These are phyloP conservation scores for Gymnocephalus cernua DNA, from an alignment of 2,113 vertebrate genomes.

Conservation along the genomic window DNA sequence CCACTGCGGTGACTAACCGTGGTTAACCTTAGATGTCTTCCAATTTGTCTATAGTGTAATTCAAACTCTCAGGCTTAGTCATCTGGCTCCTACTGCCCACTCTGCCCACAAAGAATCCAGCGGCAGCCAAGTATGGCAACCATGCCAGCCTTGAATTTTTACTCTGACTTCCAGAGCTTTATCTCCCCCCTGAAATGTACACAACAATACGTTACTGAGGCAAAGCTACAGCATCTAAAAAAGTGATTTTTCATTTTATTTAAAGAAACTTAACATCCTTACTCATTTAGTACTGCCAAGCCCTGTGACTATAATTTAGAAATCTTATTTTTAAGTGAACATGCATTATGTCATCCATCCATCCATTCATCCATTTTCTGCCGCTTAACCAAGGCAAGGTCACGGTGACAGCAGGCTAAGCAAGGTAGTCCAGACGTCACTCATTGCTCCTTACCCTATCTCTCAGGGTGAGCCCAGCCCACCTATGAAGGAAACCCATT, in stretches of 20 bases:
- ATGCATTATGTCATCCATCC: not conserved
- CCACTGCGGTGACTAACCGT: conserved; percentile 49
- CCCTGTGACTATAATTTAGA: not conserved
- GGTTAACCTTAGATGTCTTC: conserved; percentile 59
- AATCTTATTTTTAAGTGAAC: not conserved
- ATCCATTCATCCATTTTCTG: not conserved
- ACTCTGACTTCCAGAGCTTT: conserved; percentile 16
- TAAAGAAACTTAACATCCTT: not conserved
- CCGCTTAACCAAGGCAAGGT: not conserved
- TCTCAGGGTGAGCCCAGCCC: not conserved
- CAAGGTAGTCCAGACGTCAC: not conserved
- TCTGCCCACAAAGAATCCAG: conserved; percentile 50
- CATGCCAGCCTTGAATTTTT: conserved; percentile 18
- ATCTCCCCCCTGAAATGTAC: not conserved
- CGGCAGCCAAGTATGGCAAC: conserved; percentile 11
- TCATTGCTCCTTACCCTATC: not conserved
- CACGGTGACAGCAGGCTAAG: not conserved
- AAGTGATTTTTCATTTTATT: not conserved
- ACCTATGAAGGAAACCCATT: not conserved
- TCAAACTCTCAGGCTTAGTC: conserved; percentile 41
- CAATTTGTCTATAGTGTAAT: conserved; percentile 62
- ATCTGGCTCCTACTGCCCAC: conserved; percentile 27
- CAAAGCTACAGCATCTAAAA: not conserved
- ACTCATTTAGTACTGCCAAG: not conserved
- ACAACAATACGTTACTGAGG: not conserved